phyloP scores from a whole-genome alignment of 64 coral and sea anemone species.

The Hydrozoanthus tunicans region DNA sequence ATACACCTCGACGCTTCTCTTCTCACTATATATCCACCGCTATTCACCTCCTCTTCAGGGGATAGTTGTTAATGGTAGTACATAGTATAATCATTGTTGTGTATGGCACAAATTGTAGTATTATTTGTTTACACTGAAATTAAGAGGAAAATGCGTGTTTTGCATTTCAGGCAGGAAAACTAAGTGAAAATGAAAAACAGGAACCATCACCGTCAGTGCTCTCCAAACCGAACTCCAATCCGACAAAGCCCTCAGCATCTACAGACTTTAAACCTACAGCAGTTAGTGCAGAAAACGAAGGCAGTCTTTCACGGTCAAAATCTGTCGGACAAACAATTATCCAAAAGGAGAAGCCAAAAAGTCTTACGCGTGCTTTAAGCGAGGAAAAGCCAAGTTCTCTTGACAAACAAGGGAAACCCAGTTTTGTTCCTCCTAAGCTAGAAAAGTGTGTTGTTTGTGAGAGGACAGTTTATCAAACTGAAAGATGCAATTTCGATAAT shows the following conservation, averaged over 20 bases:
- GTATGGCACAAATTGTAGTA: too few species aligned
- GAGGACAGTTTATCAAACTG: conserved; percentile 93
- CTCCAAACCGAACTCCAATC: conserved; percentile 15
- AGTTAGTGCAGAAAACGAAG: not conserved
- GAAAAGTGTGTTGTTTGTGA: conserved; percentile 92
- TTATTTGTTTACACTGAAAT: too few species aligned
- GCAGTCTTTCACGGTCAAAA: conserved; percentile 4
- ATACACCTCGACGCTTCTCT: too few species aligned
- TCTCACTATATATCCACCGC: too few species aligned
- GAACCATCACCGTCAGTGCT: not conserved
- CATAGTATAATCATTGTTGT: too few species aligned
- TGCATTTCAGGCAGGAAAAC: not conserved
- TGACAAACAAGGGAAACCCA: conserved; percentile 24
- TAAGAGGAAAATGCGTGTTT: too few species aligned
- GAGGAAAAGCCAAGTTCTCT: conserved; percentile 19
- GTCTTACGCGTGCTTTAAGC: conserved; percentile 12
- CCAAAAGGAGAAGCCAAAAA: conserved; percentile 32
- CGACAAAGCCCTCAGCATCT: conserved; percentile 18
- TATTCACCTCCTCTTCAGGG: too few species aligned
- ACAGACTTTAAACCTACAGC: not conserved
- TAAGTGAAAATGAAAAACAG: not conserved
- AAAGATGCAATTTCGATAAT: conserved; percentile 95
- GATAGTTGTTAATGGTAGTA: too few species aligned
- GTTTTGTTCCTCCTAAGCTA: conserved; percentile 47
- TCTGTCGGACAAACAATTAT: conserved; percentile 13